Evolutionary conservation across 2,888 invertebrate species (phyloP).

Genomic region (Beris chalybata): DNA sequence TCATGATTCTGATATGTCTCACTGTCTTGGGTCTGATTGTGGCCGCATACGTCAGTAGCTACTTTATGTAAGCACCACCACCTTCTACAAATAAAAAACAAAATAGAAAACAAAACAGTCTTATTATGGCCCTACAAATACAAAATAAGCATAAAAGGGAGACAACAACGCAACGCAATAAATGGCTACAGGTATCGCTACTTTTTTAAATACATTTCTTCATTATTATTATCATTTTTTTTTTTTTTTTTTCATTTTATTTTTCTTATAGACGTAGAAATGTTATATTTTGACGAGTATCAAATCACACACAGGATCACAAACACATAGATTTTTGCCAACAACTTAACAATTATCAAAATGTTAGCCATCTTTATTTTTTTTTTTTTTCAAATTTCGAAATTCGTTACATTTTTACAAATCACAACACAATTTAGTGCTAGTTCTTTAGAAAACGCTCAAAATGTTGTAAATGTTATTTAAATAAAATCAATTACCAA

Average conservation of each 20-base stretch:
- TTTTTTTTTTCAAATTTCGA: no score
- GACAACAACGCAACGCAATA: constrained; percentile 35
- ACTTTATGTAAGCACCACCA: constrained; percentile 59
- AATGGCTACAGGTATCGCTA: constrained; percentile 38
- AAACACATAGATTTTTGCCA: not conserved
- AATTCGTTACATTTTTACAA: no score
- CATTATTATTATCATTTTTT: constrained; percentile 6
- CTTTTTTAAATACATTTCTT: constrained; percentile 4
- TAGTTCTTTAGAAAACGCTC: no score
- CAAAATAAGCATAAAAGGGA: constrained; percentile 24
- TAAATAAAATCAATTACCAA: no score
- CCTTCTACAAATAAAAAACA: constrained; percentile 44
- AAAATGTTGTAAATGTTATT: no score
- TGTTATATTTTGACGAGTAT: constrained; percentile 37
- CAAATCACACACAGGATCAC: not conserved
- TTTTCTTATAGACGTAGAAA: constrained; percentile 35
- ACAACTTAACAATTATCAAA: no score
- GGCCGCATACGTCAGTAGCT: constrained; percentile 69
- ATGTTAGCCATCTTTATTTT: not conserved
- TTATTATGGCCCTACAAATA: constrained; percentile 34
- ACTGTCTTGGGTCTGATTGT: constrained; percentile 80
- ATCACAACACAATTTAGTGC: no score
- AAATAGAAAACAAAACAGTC: constrained; percentile 44
- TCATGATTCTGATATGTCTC: constrained; percentile 89
- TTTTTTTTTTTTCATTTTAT: constrained; percentile 12